Base-by-base conservation (phyloP, 1,140 invertebrate genomes). In the Eumeta japonica region DNA sequence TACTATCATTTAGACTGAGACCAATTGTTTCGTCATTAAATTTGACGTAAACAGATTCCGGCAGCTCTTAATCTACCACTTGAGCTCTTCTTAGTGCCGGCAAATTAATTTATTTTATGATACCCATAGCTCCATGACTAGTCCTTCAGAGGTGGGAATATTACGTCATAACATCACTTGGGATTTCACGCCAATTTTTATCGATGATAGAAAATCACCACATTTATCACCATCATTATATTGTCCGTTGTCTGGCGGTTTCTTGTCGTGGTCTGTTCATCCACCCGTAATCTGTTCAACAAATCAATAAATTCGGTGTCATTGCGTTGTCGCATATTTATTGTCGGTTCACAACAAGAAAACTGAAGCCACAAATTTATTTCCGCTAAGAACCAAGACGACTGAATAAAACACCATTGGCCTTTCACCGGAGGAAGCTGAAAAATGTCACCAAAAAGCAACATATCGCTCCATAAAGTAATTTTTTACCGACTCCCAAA, bases 21-120 rank as follows among this genome's bases (percentile, higher is more conserved):
- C 46, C 46, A 35, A 52, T 42, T 3, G 36, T 42, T 3, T 37
- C 43, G 16, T 52, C 50, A 43, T 55, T 45, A 45, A 58, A 55
- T 36, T n/a, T n/a, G n/a, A n/a, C n/a, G n/a, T n/a, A n/a, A n/a
- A n/a, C n/a, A n/a, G n/a, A n/a, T n/a, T n/a, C n/a, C n/a, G n/a
- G n/a, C n/a, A n/a, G n/a, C n/a, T n/a, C n/a, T n/a, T n/a, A n/a
- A n/a, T n/a, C n/a, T n/a, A n/a, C n/a, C n/a, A n/a, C n/a, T n/a
- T n/a, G n/a, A n/a, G n/a, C n/a, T n/a, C n/a, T 30, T 0, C 45
- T 30, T 2, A 55, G 28, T 2, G 46, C 48, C 2, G 48, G 46
- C 40, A 46, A 56, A 38, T 43, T 46, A 28, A 46, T 35, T 37
- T 36, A 41, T 37, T 48, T 50, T 10, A 51, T 17, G 18, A 53